A percentile compares a stretch with the other conserved stretches of the same genome.
These are phyloP conservation scores for Murina feae DNA, from an alignment of 2,113 vertebrate genomes.

Conservation along the genomic window DNA sequence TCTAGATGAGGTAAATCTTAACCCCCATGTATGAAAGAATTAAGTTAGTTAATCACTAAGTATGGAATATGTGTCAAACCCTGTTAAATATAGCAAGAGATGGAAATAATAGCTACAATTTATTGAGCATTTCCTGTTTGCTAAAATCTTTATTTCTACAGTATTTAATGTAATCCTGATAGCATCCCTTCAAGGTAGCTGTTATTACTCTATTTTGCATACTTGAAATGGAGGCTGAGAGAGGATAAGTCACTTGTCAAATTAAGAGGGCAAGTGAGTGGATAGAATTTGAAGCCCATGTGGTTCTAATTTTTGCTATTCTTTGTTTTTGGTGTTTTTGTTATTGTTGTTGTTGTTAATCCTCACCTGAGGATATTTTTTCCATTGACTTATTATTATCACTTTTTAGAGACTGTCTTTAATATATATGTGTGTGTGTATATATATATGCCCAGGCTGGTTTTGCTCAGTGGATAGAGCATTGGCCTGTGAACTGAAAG, in stretches of 20 bases:
- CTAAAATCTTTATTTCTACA: neutral
- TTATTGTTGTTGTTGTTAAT: too few relatives aligned
- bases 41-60: neutral
- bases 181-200: neutral
- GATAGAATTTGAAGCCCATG: neutral
- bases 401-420: too few relatives aligned
- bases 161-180: neutral
- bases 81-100: neutral
- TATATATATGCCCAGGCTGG: too few relatives aligned
- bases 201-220: neutral
- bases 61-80: neutral
- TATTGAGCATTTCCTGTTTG: neutral
- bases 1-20: constrained; percentile 8
- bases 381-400: too few relatives aligned
- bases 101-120: constrained; percentile 1
- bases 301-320: neutral
- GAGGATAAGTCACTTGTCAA: neutral
- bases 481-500: too few relatives aligned
- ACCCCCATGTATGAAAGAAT: neutral
- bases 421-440: too few relatives aligned
- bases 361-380: too few relatives aligned
- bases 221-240: neutral
- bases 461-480: too few relatives aligned
- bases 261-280: neutral
- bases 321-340: too few relatives aligned